Evolutionary conservation across 2,797 vertebrate genomes (phyloP).

Genomic region (Podargus strigoides): DNA sequence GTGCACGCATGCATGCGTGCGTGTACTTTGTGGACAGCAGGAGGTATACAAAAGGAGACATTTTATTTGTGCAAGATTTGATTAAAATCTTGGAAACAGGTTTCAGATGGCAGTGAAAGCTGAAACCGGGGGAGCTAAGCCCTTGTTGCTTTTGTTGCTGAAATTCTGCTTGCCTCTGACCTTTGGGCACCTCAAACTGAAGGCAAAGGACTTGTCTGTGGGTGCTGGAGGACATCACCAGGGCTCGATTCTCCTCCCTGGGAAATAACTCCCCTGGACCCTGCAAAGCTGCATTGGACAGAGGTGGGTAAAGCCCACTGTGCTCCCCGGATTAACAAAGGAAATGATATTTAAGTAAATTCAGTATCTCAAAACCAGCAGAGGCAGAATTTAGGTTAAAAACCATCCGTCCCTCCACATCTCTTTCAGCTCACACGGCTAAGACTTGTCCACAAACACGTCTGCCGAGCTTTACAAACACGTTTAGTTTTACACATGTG

Average conservation of each 20-base stretch:
- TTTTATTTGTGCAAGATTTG: not conserved
- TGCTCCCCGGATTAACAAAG: not conserved
- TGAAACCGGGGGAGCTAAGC: not conserved
- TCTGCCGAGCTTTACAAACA: not conserved
- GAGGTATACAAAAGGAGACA: not conserved
- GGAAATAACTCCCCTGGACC: not conserved
- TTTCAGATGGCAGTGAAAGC: constrained; percentile 45
- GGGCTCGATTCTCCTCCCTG: not conserved
- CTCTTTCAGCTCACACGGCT: not conserved
- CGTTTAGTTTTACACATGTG: not conserved
- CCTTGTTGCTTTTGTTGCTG: not conserved
- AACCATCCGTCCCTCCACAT: rapidly evolving
- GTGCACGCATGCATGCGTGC: not conserved
- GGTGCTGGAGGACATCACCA: not conserved
- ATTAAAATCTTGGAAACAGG: constrained; percentile 26
- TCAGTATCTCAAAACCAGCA: not conserved
- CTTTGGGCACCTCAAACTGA: not conserved
- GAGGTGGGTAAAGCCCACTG: not conserved
- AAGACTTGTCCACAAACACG: not conserved
- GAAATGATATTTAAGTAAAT: not conserved
- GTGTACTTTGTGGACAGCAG: not conserved
- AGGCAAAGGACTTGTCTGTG: rapidly evolving
- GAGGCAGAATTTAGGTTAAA: not conserved
- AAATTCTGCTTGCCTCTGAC: not conserved
- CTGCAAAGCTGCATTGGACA: not conserved